phyloP scores from a whole-genome alignment of 2,888 invertebrate species.

The Cephus pygmeus region DNA sequence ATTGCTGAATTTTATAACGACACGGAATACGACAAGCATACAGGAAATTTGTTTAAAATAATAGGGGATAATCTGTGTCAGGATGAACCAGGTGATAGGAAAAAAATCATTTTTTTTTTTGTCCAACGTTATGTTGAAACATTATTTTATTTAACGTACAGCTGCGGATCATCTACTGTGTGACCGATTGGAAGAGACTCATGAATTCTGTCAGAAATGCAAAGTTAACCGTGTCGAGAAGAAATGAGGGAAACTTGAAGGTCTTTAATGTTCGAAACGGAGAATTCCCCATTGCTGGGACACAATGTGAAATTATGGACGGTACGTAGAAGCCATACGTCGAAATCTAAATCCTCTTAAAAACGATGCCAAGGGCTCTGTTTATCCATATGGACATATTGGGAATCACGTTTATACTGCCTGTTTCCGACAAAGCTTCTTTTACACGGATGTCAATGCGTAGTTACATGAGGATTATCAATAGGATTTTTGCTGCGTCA shows the following conservation, averaged over 20 bases:
- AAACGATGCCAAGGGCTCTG: slow-evolving; percentile 45
- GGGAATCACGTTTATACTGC: slow-evolving; percentile 11
- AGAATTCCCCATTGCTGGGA: slow-evolving; percentile 12
- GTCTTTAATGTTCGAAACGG: not conserved
- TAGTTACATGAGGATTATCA: not conserved
- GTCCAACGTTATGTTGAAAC: not conserved
- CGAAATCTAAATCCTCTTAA: slow-evolving; percentile 41
- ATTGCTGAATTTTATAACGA: slow-evolving; percentile 33
- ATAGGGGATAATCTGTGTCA: slow-evolving; percentile 29
- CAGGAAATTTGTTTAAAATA: slow-evolving; percentile 30
- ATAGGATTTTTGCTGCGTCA: not conserved
- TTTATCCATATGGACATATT: slow-evolving; percentile 9
- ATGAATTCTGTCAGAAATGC: slow-evolving; percentile 39
- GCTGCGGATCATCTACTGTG: slow-evolving; percentile 3
- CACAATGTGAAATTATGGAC: slow-evolving; percentile 15
- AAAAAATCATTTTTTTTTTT: not conserved
- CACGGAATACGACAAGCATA: slow-evolving; percentile 27
- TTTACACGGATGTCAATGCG: not conserved
- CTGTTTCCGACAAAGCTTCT: not conserved
- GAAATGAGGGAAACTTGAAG: slow-evolving; percentile 24
- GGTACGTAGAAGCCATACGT: slow-evolving; percentile 41
- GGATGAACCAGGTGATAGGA: slow-evolving; percentile 25
- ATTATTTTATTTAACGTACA: not conserved
- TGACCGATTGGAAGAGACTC: slow-evolving; percentile 6
- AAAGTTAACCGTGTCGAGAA: slow-evolving; percentile 34